Conservation (phyloP, 2,113 vertebrate species). For the Alces alces region DNA sequence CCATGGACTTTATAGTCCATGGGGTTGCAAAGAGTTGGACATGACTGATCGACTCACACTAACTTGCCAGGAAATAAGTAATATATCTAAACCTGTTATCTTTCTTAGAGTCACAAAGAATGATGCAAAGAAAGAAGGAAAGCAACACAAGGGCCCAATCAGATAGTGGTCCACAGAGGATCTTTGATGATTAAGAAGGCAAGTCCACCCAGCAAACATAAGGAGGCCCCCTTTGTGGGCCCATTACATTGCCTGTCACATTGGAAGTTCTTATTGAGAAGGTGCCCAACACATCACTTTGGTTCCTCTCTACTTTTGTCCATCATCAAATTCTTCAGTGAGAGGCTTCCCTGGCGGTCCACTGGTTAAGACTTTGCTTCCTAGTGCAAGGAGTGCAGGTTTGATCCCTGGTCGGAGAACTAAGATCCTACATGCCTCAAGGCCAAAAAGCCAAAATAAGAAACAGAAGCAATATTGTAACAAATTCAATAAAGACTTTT, state of each 20-base stretch:
- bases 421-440: background rate
- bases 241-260: background rate
- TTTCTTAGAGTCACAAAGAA: background rate
- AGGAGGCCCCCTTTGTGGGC: background rate
- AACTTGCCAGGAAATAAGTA: background rate
- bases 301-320: background rate
- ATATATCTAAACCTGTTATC: background rate
- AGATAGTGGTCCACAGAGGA: background rate
- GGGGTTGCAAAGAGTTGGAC: background rate
- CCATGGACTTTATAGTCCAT: background rate
- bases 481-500: background rate
- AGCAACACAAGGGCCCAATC: background rate
- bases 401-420: background rate
- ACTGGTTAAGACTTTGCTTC: background rate
- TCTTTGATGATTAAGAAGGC: background rate
- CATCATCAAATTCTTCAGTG: background rate
- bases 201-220: background rate
- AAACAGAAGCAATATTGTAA: background rate
- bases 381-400: background rate
- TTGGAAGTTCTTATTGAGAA: background rate
- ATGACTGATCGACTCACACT: background rate
- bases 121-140: background rate
- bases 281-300: background rate
- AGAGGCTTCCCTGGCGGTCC: background rate
- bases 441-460: background rate